Evolutionary conservation across 2,113 vertebrate species (phyloP).

Genomic region (Martes martes): DNA sequence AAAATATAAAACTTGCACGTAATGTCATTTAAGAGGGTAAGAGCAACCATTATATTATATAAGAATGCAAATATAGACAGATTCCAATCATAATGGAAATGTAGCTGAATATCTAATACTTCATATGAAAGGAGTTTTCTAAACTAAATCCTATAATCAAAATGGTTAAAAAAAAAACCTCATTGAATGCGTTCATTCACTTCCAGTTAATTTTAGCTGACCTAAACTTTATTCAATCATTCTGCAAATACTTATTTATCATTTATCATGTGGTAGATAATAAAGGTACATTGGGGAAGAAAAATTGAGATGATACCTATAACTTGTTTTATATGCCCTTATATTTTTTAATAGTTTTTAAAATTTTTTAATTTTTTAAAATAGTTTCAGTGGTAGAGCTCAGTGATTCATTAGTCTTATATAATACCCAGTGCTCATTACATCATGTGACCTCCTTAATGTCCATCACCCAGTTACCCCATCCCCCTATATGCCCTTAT

Average conservation of each 20-base stretch:
- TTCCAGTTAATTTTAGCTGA: conserved; percentile 5
- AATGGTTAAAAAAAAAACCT: not conserved
- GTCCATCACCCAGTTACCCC: not conserved
- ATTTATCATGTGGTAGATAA: not conserved
- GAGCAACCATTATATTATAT: not conserved
- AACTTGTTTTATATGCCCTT: not conserved
- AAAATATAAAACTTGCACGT: conserved; percentile 5
- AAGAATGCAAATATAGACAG: not conserved
- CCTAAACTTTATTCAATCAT: not conserved
- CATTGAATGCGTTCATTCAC: not conserved
- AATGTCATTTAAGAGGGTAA: not conserved
- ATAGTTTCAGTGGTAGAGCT: not conserved
- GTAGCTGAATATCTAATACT: not conserved
- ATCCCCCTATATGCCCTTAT: not conserved
- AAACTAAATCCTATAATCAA: conserved; percentile 17
- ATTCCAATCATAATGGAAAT: not conserved
- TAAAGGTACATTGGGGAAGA: not conserved
- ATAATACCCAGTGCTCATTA: not conserved
- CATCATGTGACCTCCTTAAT: not conserved
- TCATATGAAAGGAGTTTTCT: conserved; percentile 2
- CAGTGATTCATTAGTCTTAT: not conserved
- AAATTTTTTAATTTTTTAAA: no score
- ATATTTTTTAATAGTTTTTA: not conserved
- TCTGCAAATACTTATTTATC: not conserved
- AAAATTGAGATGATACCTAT: not conserved